Evolutionary conservation across 1,140 invertebrate genomes (phyloP), one percentile per base, ranked within the genome.

Genomic region (Antheraea pernyi): DNA sequence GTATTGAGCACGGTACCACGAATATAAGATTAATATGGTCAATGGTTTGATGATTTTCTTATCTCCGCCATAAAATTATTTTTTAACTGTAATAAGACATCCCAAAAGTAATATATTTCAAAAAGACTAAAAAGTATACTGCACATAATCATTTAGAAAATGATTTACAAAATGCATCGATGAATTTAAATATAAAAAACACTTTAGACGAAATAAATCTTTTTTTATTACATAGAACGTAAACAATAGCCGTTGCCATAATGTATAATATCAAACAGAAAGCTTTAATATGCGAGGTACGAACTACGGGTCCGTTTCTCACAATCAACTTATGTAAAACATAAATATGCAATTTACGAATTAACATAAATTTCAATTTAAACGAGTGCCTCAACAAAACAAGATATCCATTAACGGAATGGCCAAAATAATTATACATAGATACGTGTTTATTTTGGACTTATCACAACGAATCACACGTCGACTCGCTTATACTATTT

Each of bases 361-460:
- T 75, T 73, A 79, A 63, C 61, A 36, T 30, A 63, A 63, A 63
- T 63, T 19, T 63, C 13, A 30, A 63, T 63, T n/a, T 63, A n/a
- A 36, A 36, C 30, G 61, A 37, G 30, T 37, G 13, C 37, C 61
- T 37, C n/a, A 63, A 30, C 46, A 63, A 63, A 63, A 63, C 22
- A 63, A 22, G 61, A 37, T 37, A 22, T 36, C 30, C 46, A 53
- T 53, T 53, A 63, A 63, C 30, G 22, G 61, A 36, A 30, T 22
- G 7, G 30, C 19, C 22, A 63, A 37, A 63, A 63, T 37, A 63
- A 63, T 37, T 53, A 63, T 63, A 63, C 19, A 13, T 53, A 16
- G 13, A 16, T 53, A 53, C 13, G 5, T 16, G 13, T n/a, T 53
- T 53, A 53, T 53, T 53, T 53, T n/a, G 11, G 46, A 6, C 7